phyloP scores from a whole-genome alignment of 2,797 vertebrate species.

The Falco concolor region DNA sequence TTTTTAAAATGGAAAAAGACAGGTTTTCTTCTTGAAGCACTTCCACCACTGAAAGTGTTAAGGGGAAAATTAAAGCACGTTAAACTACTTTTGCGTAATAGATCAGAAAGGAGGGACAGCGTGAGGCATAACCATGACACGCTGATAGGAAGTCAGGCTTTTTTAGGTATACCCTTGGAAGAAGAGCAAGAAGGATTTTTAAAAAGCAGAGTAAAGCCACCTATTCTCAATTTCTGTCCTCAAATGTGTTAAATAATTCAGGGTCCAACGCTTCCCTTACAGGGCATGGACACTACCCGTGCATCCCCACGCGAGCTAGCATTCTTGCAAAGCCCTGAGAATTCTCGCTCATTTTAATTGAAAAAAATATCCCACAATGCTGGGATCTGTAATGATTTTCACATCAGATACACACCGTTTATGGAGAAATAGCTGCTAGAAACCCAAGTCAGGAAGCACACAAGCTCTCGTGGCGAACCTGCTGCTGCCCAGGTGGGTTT shows the following conservation, averaged over 20 bases:
- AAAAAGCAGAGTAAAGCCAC: background rate
- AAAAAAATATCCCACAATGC: background rate
- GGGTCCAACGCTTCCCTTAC: background rate
- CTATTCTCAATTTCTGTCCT: background rate
- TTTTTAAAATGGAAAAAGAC: background rate
- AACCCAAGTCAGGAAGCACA: background rate
- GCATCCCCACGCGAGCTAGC: background rate
- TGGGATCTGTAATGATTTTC: accelerated
- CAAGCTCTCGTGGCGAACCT: background rate
- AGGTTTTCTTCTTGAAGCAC: background rate
- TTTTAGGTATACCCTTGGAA: background rate
- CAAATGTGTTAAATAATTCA: background rate
- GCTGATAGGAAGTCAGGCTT: background rate
- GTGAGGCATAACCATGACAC: background rate
- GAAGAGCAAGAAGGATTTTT: background rate
- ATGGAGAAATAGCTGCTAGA: background rate
- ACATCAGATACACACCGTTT: background rate
- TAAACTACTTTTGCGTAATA: background rate
- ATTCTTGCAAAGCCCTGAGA: background rate
- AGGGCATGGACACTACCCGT: accelerated
- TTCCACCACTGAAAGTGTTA: background rate
- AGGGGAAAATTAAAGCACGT: background rate
- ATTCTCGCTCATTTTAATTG: background rate
- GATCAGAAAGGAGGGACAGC: background rate
- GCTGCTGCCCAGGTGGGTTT: background rate